Evolutionary conservation across 2,888 invertebrate genomes (phyloP), one percentile per base, ranked within the genome.

Genomic region (Syrphus vitripennis): DNA sequence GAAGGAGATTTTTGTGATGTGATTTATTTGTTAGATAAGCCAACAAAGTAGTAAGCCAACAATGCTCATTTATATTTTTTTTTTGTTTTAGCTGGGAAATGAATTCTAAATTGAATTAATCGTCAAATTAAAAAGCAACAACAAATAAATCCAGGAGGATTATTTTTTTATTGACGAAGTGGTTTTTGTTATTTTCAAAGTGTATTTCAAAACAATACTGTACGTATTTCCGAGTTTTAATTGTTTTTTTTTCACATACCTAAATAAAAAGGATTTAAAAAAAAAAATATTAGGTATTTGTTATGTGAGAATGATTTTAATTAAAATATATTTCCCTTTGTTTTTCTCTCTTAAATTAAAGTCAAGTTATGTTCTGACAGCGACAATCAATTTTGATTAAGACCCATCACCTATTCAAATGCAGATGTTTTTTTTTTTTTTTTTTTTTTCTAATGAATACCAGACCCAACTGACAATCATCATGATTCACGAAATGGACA

Each of bases 1-100:
- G 5, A 40, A 31, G 31, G 26, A 48, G 45, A 21, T 65, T 65
- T 65, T 48, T 48, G 48, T 48, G 3, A 4, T 29, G 29, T 29
- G 65, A 31, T 45, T 45, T 65, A 48, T 48, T 48, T 14, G 40
- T 63, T 42, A 42, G 63, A 65, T 65, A 65, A 65, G 21, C 29
- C 4, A n/a, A n/a, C n/a, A n/a, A n/a, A n/a, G n/a, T n/a, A n/a
- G n/a, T n/a, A n/a, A n/a, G n/a, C n/a, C n/a, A n/a, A n/a, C n/a
- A 48, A 21, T 10, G 12, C 19, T 31, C 31, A 24, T 59, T 59
- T 24, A 59, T 59, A n/a, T n/a, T n/a, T n/a, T n/a, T n/a, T n/a
- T n/a, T n/a, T 59, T 31, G 45, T 21, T 19, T 31, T 29, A 4
- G 29, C 5, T 3, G 3, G 1, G 10, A 40, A 63, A 42, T 42